phyloP scores from a whole-genome alignment of 2,797 vertebrate genomes.

The Hypotaenidia okinawae region DNA sequence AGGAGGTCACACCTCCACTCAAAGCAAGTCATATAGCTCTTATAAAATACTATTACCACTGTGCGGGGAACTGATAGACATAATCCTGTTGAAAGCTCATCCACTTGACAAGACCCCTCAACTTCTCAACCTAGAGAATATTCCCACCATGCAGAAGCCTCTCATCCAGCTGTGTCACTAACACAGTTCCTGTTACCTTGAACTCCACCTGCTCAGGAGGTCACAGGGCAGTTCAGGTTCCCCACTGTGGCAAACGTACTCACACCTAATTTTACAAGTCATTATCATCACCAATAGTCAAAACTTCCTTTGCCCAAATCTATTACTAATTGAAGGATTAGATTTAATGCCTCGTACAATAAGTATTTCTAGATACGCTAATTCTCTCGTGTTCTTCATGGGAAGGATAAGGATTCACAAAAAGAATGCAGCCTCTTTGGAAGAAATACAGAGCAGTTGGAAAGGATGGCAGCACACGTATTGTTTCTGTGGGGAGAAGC shows the following conservation, averaged over 20 bases:
- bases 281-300: background rate
- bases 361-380: background rate
- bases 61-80: background rate
- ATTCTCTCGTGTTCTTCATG: background rate
- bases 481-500: background rate
- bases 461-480: background rate
- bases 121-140: background rate
- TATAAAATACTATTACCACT: background rate
- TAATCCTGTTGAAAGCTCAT: background rate
- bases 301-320: background rate
- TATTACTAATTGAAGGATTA: background rate
- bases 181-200: background rate
- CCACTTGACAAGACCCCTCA: background rate
- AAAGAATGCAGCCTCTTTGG: background rate
- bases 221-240: accelerated
- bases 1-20: background rate
- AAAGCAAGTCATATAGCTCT: background rate
- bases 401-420: background rate
- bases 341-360: background rate
- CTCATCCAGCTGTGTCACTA: background rate
- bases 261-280: background rate
- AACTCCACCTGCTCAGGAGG: background rate
- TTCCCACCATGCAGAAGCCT: background rate
- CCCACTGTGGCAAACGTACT: background rate
- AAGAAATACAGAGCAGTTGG: background rate